These are phyloP conservation scores for Brachionus rotundiformis DNA, from an alignment of 1,140 invertebrate species.

Conservation along the genomic window DNA sequence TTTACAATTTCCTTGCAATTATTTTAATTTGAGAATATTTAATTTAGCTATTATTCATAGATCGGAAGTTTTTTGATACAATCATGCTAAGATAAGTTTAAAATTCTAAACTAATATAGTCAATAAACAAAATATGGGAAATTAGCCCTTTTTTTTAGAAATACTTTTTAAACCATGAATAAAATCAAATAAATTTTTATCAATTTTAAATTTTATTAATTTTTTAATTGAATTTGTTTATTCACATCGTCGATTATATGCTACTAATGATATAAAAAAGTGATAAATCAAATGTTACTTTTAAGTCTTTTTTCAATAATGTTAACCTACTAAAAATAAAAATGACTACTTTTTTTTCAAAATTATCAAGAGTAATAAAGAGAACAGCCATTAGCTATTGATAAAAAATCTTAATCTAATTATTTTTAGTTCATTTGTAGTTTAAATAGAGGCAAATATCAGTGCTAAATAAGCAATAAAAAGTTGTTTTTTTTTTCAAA, in stretches of 20 bases:
- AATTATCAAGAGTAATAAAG: constrained; percentile 2
- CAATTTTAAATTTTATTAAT: neutral
- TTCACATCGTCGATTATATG: neutral
- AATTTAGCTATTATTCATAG: neutral
- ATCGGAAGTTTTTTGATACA: neutral
- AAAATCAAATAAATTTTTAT: too few relatives aligned
- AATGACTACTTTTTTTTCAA: neutral
- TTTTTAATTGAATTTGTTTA: too few relatives aligned
- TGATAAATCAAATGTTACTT: constrained; percentile 9
- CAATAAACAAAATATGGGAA: neutral
- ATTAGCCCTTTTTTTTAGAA: neutral
- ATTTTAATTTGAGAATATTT: neutral
- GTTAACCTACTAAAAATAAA: neutral
- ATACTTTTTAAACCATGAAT: too few relatives aligned
- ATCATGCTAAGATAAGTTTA: neutral
- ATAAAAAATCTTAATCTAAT: constrained; percentile 8
- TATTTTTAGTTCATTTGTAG: neutral
- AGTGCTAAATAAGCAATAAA: neutral
- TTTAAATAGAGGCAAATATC: neutral
- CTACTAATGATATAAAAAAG: neutral
- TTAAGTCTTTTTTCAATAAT: neutral
- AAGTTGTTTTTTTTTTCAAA: too few relatives aligned
- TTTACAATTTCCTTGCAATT: neutral
- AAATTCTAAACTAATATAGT: neutral
- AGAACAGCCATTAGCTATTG: neutral